These are phyloP conservation scores for Lordiphosa clarofinis DNA, from an alignment of 1,140 invertebrate genomes.

Conservation along the genomic window DNA sequence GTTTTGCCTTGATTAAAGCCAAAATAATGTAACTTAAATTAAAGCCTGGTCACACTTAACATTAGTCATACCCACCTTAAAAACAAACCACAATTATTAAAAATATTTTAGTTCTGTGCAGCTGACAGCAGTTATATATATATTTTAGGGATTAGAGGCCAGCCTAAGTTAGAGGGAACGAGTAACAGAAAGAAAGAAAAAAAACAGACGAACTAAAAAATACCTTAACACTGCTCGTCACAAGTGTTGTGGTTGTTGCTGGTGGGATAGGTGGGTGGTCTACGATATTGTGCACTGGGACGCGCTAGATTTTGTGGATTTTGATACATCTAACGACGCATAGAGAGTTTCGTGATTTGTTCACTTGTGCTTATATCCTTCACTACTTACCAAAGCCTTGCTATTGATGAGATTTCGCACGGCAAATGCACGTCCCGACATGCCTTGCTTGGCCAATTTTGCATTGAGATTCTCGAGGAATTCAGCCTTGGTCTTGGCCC, in stretches of 20 bases:
- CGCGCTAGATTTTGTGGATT: constrained; percentile 72
- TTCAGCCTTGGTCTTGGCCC: constrained; percentile 80
- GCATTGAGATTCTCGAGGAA: constrained; percentile 89
- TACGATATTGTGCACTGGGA: constrained; percentile 75
- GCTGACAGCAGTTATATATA: constrained; percentile 32
- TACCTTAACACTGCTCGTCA: constrained; percentile 77
- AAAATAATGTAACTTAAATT: too few relatives aligned
- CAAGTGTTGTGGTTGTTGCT: constrained; percentile 31
- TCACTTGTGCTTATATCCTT: not conserved
- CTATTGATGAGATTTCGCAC: constrained; percentile 84
- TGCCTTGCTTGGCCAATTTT: constrained; percentile 85
- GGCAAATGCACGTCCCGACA: constrained; percentile 81
- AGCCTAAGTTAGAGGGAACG: constrained; percentile 28
- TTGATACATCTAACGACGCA: constrained; percentile 70
- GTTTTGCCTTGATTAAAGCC: too few relatives aligned
- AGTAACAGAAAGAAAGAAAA: constrained; percentile 32
- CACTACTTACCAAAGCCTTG: constrained; percentile 82
- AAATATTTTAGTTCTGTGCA: too few relatives aligned
- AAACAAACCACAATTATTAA: too few relatives aligned
- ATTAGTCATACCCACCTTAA: too few relatives aligned
- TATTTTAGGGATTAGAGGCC: constrained; percentile 39
- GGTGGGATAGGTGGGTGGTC: constrained; percentile 64
- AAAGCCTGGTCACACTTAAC: too few relatives aligned
- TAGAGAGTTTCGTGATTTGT: constrained; percentile 14
- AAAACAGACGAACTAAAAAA: constrained; percentile 33